These are phyloP conservation scores for Drosophila ironensis DNA, from an alignment of 1,140 invertebrate species.

Conservation along the genomic window DNA sequence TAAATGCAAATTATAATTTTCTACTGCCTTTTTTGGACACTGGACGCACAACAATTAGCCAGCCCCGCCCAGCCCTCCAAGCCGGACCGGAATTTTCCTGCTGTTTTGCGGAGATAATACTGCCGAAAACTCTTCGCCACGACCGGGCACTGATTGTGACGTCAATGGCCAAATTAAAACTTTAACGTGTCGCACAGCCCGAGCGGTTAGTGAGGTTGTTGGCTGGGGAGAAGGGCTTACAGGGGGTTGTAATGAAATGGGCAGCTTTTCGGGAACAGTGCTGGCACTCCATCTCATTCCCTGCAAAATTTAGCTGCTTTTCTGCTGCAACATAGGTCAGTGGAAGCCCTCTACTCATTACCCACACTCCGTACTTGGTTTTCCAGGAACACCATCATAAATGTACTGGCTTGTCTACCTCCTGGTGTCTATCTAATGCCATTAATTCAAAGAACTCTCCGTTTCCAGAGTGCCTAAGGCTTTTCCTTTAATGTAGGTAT, in stretches of 20 bases:
- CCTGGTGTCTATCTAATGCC: too few species aligned
- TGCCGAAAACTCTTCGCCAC: slow-evolving; percentile 18
- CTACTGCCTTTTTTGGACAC: slow-evolving; percentile 63
- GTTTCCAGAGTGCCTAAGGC: too few species aligned
- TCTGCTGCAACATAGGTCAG: too few species aligned
- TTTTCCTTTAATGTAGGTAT: too few species aligned
- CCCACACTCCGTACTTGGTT: too few species aligned
- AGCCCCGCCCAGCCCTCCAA: not conserved
- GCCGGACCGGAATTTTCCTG: not conserved
- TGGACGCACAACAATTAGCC: slow-evolving; percentile 65
- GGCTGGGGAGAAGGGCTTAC: not conserved
- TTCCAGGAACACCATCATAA: not conserved
- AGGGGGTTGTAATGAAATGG: not conserved
- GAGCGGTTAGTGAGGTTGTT: slow-evolving; percentile 15
- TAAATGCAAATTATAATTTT: slow-evolving; percentile 81
- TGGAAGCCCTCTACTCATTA: too few species aligned
- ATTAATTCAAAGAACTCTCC: too few species aligned
- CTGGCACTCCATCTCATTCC: slow-evolving; percentile 11
- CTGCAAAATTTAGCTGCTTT: not conserved
- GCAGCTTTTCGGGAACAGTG: slow-evolving; percentile 7
- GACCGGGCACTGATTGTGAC: slow-evolving; percentile 60
- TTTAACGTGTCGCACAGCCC: slow-evolving; percentile 65
- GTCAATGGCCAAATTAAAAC: slow-evolving; percentile 74
- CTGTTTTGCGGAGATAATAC: slow-evolving; percentile 57
- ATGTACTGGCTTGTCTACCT: too few species aligned